Conservation (phyloP, 2,797 vertebrate genomes). For the Anguilla marmorata region DNA sequence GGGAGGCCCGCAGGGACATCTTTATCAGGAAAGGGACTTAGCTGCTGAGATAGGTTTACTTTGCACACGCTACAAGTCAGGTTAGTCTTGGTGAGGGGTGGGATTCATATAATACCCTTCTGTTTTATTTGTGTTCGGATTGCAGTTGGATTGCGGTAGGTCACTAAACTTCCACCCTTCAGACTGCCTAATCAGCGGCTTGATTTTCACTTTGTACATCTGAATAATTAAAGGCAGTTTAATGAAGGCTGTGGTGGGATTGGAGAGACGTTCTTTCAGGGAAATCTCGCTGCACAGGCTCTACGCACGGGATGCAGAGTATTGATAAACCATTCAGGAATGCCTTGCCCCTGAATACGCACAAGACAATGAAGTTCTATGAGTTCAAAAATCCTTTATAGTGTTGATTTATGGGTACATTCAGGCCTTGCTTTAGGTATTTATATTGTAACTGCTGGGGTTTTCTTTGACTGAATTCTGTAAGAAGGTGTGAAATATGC, state of each 20-base stretch:
- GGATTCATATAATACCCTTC: neutral
- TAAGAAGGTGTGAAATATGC: neutral
- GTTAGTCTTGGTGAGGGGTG: neutral
- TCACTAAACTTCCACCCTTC: neutral
- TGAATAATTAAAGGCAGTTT: conserved; percentile 53
- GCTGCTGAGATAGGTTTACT: neutral
- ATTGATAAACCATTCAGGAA: conserved; percentile 50
- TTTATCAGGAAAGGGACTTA: neutral
- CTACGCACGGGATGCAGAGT: conserved; percentile 43
- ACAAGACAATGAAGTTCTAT: conserved; percentile 48
- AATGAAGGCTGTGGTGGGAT: conserved; percentile 48
- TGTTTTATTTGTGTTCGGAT: neutral
- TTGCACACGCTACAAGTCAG: neutral
- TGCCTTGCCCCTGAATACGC: conserved; percentile 50
- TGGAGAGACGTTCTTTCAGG: conserved; percentile 53
- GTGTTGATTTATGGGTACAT: conserved; percentile 46
- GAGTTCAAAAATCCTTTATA: conserved; percentile 51
- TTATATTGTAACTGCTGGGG: conserved; percentile 16
- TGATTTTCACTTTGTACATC: conserved; percentile 51
- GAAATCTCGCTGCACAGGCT: conserved; percentile 34
- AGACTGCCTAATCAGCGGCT: conserved; percentile 50
- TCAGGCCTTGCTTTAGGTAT: conserved; percentile 31
- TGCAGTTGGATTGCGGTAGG: neutral
- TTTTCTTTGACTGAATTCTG: neutral
- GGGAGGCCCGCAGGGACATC: neutral